Percentiles rank a stretch among this genome's conserved stretches.
Conservation (phyloP, 2,888 invertebrate species). For the Nephrotoma flavescens region DNA sequence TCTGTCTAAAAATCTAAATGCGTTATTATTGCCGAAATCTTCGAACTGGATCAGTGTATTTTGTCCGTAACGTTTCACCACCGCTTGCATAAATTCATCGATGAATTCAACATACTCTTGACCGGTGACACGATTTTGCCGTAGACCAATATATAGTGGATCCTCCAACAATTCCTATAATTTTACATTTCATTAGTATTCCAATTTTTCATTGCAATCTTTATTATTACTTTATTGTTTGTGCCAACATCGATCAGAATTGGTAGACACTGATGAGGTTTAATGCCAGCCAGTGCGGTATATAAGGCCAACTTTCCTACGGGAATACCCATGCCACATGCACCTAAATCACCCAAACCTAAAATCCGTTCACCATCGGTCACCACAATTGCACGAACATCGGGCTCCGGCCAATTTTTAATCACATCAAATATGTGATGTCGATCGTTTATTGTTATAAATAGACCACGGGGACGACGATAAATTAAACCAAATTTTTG, state of each 20-base stretch:
- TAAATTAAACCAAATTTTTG: conserved; percentile 94
- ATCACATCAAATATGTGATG: conserved; percentile 79
- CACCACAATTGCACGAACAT: conserved; percentile 77
- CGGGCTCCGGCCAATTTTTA: conserved; percentile 52
- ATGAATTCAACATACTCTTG: conserved; percentile 81
- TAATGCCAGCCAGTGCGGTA: conserved; percentile 92
- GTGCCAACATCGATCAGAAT: conserved; percentile 91
- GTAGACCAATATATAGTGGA: conserved; percentile 85
- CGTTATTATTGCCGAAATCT: conserved; percentile 95
- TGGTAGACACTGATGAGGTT: conserved; percentile 88
- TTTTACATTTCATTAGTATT: conserved; percentile 27
- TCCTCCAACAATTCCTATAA: conserved; percentile 60
- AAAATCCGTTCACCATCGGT: conserved; percentile 96
- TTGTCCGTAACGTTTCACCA: conserved; percentile 73
- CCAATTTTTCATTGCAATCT: neutral
- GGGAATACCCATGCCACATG: conserved; percentile 94
- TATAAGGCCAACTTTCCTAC: conserved; percentile 93
- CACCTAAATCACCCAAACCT: conserved; percentile 91
- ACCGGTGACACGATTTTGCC: conserved; percentile 73
- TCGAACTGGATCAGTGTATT: conserved; percentile 83
- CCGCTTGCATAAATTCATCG: conserved; percentile 95
- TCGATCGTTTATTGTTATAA: conserved; percentile 89
- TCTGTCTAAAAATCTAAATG: conserved; percentile 84
- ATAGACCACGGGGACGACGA: conserved; percentile 85
- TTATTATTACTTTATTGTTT: conserved; percentile 50